These are phyloP conservation scores for Amblyraja radiata DNA, from an alignment of 2,797 vertebrate genomes.

Conservation along the genomic window DNA sequence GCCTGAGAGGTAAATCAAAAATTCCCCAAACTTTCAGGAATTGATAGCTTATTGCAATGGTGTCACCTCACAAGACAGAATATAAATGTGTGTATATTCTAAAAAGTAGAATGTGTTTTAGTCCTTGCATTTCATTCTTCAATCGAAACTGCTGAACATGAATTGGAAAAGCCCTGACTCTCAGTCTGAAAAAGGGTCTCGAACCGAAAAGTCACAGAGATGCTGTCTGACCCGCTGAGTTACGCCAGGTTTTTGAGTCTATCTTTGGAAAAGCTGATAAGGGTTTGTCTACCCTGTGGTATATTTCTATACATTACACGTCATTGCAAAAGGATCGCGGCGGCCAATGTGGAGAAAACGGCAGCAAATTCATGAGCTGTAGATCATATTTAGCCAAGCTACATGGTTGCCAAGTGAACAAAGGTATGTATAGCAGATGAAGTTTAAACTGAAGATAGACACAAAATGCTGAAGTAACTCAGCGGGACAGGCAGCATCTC, in stretches of 20 bases:
- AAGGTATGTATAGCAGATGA: not conserved
- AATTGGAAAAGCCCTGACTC: not conserved
- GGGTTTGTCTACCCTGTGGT: not conserved
- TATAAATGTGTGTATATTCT: slow-evolving; percentile 12
- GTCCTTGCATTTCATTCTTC: not conserved
- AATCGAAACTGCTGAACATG: slow-evolving; percentile 20
- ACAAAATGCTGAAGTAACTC: no score
- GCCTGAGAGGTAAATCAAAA: not conserved
- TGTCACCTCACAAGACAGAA: not conserved
- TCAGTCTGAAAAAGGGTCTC: no score
- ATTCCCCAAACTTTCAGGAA: not conserved
- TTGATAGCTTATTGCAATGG: not conserved
- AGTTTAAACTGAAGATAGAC: no score
- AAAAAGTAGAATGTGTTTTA: not conserved
- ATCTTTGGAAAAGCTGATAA: not conserved
- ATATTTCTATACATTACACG: slow-evolving; percentile 3
- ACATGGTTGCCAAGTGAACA: slow-evolving; percentile 9
- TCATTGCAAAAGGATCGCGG: not conserved
- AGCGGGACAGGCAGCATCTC: no score
- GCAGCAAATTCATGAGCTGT: not conserved
- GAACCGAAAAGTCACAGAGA: no score
- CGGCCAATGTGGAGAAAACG: not conserved
- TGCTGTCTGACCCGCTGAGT: no score
- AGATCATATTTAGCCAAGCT: not conserved
- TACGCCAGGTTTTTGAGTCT: no score